These are phyloP conservation scores for Molossus molossus DNA, from an alignment of 2,797 vertebrate species.

Conservation along the genomic window DNA sequence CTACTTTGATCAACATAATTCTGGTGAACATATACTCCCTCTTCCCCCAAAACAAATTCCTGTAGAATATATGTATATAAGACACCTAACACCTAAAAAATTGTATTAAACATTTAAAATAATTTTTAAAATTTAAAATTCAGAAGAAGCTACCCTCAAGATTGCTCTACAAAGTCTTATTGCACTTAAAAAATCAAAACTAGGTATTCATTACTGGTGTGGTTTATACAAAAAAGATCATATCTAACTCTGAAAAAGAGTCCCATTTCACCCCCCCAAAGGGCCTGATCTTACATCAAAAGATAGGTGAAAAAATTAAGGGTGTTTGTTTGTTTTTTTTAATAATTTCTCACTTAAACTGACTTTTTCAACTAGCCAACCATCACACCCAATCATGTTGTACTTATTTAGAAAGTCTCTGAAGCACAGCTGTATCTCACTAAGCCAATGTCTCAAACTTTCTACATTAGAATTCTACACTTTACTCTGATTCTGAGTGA, in stretches of 20 bases:
- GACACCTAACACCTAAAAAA: background rate
- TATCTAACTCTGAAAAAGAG: conserved; percentile 41
- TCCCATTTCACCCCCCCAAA: background rate
- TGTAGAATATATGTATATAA: background rate
- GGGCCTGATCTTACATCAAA: background rate
- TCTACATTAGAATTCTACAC: conserved; percentile 22
- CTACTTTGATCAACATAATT: background rate
- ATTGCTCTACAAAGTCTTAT: conserved; percentile 28
- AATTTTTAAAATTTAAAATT: conserved; percentile 4
- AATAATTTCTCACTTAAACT: conserved; percentile 9
- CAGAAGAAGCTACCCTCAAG: background rate
- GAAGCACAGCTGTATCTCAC: background rate
- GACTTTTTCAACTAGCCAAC: conserved; percentile 28
- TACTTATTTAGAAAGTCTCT: conserved; percentile 37
- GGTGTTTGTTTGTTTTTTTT: background rate
- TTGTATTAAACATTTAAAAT: conserved; percentile 33
- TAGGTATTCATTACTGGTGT: background rate
- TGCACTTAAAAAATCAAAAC: conserved; percentile 58
- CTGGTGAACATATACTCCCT: background rate
- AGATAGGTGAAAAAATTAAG: conserved; percentile 29
- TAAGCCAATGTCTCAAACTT: conserved; percentile 4
- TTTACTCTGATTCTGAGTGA: conserved; percentile 58
- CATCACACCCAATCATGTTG: background rate
- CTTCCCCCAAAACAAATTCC: conserved; percentile 39
- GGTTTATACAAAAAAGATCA: conserved; percentile 36